Evolutionary conservation across 2,888 invertebrate species (phyloP).

Genomic region (Apamea anceps): DNA sequence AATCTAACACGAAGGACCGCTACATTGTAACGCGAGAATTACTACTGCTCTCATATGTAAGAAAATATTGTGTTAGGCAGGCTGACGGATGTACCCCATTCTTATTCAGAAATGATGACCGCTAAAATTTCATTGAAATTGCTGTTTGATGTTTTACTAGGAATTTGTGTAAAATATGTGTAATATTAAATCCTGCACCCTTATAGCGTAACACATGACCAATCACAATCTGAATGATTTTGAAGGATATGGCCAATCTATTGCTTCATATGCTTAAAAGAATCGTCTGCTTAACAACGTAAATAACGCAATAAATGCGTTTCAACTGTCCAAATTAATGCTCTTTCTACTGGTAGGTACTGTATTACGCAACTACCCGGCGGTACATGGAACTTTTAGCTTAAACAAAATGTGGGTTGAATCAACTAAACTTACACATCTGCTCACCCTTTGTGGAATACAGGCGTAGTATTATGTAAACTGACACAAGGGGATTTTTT

Average conservation of each 20-base stretch:
- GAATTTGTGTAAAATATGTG: not conserved
- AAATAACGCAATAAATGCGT: too few relatives aligned
- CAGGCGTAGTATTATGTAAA: not conserved
- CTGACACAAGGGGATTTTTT: not conserved
- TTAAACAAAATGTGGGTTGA: not conserved
- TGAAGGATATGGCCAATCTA: not conserved
- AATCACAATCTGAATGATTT: not conserved
- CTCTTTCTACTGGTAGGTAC: too few relatives aligned
- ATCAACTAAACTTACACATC: not conserved
- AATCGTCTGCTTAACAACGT: too few relatives aligned
- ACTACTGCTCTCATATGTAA: conserved; percentile 30
- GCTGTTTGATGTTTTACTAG: not conserved
- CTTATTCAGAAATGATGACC: conserved; percentile 29
- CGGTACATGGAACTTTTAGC: not conserved
- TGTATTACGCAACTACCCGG: too few relatives aligned
- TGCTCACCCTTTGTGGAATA: too few relatives aligned
- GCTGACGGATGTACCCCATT: not conserved
- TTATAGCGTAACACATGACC: not conserved
- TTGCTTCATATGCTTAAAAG: not conserved
- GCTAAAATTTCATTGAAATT: conserved; percentile 3
- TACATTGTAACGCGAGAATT: conserved; percentile 19
- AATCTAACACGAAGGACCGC: conserved; percentile 1
- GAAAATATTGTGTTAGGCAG: conserved; percentile 47
- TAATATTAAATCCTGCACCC: not conserved
- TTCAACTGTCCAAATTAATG: too few relatives aligned